Conservation (phyloP, 2,797 vertebrate genomes). For the Tympanoctomys barrerae region DNA sequence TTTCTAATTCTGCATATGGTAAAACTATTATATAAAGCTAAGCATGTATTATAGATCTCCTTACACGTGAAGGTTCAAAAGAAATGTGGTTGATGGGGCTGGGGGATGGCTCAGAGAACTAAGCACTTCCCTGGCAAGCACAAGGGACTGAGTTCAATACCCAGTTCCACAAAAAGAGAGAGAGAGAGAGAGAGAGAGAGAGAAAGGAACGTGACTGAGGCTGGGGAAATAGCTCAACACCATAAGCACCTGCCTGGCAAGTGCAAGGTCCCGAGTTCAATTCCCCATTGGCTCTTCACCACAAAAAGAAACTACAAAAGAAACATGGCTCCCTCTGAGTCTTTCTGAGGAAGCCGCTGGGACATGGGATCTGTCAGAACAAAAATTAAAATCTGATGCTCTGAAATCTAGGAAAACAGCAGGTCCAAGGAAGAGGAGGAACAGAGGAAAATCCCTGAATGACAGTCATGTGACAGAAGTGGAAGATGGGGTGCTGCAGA, state of each 20-base stretch:
- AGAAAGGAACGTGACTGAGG: background rate
- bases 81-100: background rate
- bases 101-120: no score
- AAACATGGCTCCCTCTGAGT: background rate
- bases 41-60: background rate
- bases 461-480: background rate
- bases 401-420: background rate
- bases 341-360: constrained; percentile 38
- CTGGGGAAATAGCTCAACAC: no score
- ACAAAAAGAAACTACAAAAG: background rate
- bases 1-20: constrained; percentile 14
- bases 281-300: no score
- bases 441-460: background rate
- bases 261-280: no score
- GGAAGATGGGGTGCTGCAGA: background rate
- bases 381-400: constrained; percentile 1
- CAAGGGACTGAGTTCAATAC: no score
- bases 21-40: constrained; percentile 37
- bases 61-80: background rate
- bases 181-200: no score
- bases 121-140: no score
- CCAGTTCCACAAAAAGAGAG: no score
- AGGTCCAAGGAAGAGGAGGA: background rate
- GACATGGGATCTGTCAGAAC: background rate
- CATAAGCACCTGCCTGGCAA: no score